These are phyloP conservation scores for Scaptodrosophila latifasciaeformis DNA, from an alignment of 2,888 invertebrate genomes.

Conservation along the genomic window DNA sequence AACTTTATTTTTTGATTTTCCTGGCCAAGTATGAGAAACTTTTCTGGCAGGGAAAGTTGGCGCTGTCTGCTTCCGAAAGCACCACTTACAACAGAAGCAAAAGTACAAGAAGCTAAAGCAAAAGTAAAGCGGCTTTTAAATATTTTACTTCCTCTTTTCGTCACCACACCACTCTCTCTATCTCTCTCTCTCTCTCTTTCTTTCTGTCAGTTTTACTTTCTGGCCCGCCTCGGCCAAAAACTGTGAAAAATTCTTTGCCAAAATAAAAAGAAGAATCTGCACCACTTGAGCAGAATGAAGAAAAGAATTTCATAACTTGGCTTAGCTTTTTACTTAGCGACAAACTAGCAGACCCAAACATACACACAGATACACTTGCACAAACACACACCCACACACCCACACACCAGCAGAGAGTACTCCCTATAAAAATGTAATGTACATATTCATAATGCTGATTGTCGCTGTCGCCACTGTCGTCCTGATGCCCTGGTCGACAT, in stretches of 20 bases:
- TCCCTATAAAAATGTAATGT: conserved; percentile 45
- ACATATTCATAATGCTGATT: conserved; percentile 62
- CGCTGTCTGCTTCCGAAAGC: conserved; percentile 3
- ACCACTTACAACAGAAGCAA: not conserved
- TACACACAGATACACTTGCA: not conserved
- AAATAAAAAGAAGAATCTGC: not conserved
- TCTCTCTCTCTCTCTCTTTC: no score
- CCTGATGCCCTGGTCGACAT: conserved; percentile 35
- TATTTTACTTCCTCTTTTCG: not conserved
- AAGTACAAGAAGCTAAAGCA: conserved; percentile 39
- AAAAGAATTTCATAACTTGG: conserved; percentile 45
- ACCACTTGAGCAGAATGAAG: not conserved
- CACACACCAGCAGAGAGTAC: conserved; percentile 6
- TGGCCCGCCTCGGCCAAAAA: no score
- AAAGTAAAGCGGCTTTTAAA: conserved; percentile 61
- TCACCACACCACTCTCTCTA: no score
- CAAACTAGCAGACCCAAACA: conserved; percentile 26
- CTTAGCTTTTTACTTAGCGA: conserved; percentile 55
- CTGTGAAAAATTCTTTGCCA: not conserved
- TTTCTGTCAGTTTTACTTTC: no score
- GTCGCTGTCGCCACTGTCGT: conserved; percentile 30
- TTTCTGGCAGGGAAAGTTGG: not conserved
- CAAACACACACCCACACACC: conserved; percentile 26
- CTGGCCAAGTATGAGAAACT: conserved; percentile 3
- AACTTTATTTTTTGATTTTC: not conserved